Evolutionary conservation across 2,113 vertebrate species (phyloP).

Genomic region (Orcinus orca): DNA sequence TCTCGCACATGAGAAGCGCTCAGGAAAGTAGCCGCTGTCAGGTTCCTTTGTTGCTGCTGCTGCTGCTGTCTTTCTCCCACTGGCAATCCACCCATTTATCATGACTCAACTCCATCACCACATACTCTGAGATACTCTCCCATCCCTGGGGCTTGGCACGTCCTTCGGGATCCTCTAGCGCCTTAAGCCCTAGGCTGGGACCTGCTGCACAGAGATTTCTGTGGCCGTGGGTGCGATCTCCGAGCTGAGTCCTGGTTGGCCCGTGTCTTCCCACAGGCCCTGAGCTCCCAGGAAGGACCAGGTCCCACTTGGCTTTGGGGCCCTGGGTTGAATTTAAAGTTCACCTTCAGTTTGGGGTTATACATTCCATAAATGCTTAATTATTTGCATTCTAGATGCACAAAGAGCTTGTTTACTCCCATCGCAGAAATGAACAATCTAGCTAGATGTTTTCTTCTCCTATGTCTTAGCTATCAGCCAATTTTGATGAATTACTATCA

Average conservation of each 20-base stretch:
- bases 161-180: fast-evolving
- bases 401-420: not conserved
- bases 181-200: not conserved
- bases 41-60: no score
- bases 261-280: fast-evolving
- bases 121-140: not conserved
- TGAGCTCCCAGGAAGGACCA: not conserved
- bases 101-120: not conserved
- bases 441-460: not conserved
- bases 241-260: not conserved
- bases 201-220: not conserved
- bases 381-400: not conserved
- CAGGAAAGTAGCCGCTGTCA: not conserved
- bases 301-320: not conserved
- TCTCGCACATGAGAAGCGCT: not conserved
- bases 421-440: not conserved
- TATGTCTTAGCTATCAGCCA: not conserved
- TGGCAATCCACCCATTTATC: not conserved
- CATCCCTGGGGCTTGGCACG: fast-evolving
- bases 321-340: not conserved
- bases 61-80: not conserved
- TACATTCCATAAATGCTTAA: not conserved
- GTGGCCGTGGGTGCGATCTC: fast-evolving
- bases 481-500: not conserved
- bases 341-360: not conserved